These are phyloP conservation scores for Enhydra lutris DNA, from an alignment of 2,113 vertebrate species.

Conservation along the genomic window DNA sequence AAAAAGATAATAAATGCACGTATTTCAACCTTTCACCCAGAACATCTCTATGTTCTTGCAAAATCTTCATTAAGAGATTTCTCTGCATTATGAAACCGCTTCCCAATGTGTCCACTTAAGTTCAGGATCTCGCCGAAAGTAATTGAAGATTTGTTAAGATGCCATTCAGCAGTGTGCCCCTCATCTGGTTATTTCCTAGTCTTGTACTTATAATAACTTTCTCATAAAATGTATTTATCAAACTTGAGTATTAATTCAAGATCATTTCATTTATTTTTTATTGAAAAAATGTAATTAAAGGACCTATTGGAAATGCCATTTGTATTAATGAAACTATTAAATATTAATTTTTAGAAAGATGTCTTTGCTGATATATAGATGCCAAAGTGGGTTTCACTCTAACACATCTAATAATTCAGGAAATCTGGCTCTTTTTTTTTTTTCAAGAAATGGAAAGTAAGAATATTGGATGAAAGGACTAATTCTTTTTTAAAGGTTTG, in stretches of 20 bases:
- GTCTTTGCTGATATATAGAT: background rate
- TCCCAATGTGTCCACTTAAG: background rate
- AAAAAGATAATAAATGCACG: background rate
- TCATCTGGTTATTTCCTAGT: background rate
- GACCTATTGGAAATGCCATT: background rate
- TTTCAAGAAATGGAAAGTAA: background rate
- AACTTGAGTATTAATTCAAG: background rate
- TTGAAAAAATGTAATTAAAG: constrained; percentile 42
- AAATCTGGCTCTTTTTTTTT: background rate
- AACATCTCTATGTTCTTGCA: background rate
- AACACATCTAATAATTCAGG: background rate
- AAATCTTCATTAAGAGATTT: background rate
- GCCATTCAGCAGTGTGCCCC: background rate
- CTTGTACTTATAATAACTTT: background rate
- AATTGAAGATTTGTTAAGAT: background rate
- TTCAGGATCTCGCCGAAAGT: background rate
- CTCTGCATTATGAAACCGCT: background rate
- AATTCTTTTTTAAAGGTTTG: no score
- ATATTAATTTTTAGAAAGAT: constrained; percentile 38
- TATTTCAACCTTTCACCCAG: background rate
- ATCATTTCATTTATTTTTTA: background rate
- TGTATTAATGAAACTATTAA: constrained; percentile 32
- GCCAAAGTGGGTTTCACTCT: background rate
- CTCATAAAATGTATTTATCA: background rate
- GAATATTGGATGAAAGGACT: background rate